These are phyloP conservation scores for Artemia sp. DNA, from an alignment of 2,888 invertebrate species.

Conservation along the genomic window DNA sequence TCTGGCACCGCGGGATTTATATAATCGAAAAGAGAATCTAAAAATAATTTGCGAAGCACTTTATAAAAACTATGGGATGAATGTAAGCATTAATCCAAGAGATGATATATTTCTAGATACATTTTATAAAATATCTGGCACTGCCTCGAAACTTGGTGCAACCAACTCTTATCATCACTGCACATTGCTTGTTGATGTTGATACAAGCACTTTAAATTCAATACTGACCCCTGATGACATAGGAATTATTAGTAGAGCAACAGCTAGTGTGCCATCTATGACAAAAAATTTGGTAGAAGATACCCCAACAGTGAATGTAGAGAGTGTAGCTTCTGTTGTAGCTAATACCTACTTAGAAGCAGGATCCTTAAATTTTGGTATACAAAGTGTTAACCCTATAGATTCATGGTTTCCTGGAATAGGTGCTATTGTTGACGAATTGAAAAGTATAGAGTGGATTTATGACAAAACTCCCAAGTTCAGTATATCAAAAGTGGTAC, in stretches of 20 bases:
- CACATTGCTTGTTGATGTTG: conserved; percentile 73
- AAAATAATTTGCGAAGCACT: conserved; percentile 66
- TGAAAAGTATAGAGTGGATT: background rate
- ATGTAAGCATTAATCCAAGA: conserved; percentile 54
- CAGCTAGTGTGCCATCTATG: conserved; percentile 58
- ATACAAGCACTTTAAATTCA: conserved; percentile 53
- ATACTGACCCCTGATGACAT: conserved; percentile 57
- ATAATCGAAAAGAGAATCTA: conserved; percentile 71
- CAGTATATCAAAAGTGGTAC: background rate
- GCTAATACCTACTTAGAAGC: conserved; percentile 69
- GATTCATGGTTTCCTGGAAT: conserved; percentile 70
- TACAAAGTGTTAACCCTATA: conserved; percentile 66
- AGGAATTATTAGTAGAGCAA: conserved; percentile 67
- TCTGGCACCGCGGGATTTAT: conserved; percentile 62
- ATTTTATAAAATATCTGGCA: conserved; percentile 67
- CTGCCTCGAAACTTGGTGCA: conserved; percentile 76
- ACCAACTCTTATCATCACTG: conserved; percentile 92
- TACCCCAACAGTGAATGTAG: conserved; percentile 49
- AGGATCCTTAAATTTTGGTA: conserved; percentile 50
- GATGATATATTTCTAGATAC: conserved; percentile 71
- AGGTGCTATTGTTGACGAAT: background rate
- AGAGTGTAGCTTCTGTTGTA: conserved; percentile 55
- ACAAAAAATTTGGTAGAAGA: conserved; percentile 66
- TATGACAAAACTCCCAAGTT: background rate
- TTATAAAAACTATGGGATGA: conserved; percentile 59